phyloP scores from a whole-genome alignment of 2,797 vertebrate species.

The Megalops cyprinoides region DNA sequence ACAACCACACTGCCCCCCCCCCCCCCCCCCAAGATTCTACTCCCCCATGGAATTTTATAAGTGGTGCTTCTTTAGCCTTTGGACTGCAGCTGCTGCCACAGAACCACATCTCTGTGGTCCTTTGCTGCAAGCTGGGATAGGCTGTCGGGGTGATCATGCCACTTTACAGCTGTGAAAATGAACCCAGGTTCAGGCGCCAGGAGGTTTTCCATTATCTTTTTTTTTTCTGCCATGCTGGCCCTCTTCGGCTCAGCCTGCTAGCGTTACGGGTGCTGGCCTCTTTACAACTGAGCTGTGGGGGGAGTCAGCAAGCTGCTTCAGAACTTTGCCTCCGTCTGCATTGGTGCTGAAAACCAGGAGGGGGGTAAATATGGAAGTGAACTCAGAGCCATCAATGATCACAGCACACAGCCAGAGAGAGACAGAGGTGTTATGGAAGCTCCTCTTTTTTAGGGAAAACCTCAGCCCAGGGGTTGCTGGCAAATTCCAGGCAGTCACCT shows the following conservation, averaged over 20 bases:
- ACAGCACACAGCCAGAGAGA: not conserved
- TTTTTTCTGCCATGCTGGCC: not conserved
- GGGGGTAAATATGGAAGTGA: not conserved
- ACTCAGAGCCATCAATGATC: not conserved
- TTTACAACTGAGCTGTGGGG: not conserved
- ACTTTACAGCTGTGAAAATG: too few species aligned
- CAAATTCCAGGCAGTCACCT: not conserved
- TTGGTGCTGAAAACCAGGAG: not conserved
- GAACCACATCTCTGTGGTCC: not conserved
- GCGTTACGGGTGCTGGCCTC: not conserved
- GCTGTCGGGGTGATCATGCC: not conserved
- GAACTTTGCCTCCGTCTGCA: not conserved
- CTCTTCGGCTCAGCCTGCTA: not conserved
- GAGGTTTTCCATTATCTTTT: too few species aligned
- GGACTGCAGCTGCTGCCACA: not conserved
- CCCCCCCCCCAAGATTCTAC: not conserved
- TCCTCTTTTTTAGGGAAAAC: not conserved
- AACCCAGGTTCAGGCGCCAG: too few species aligned
- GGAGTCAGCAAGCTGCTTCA: not conserved
- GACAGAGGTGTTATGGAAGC: not conserved
- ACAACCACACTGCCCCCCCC: not conserved
- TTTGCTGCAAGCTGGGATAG: not conserved
- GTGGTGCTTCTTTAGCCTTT: not conserved
- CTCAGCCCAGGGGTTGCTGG: too few species aligned
- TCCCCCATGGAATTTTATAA: not conserved